Percentiles rank a stretch among this genome's conserved stretches.
Evolutionary conservation across 2,797 vertebrate genomes (phyloP).

Genomic region (Sebastiscus tertius): DNA sequence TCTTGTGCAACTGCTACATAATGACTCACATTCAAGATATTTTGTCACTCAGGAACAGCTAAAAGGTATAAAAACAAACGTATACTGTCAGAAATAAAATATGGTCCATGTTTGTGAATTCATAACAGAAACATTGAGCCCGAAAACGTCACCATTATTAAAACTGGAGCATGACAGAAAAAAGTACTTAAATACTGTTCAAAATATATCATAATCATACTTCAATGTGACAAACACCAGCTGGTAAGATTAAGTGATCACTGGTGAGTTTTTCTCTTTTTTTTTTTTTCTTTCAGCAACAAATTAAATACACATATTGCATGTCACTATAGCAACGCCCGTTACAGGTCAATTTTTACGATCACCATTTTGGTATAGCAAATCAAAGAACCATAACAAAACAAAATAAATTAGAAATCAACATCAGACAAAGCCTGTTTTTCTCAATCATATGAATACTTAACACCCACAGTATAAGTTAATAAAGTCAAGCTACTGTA

Average conservation of each 20-base stretch:
- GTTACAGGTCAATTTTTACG: constrained; percentile 95
- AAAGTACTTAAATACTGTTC: constrained; percentile 90
- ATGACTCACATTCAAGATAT: constrained; percentile 99
- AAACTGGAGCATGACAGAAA: constrained; percentile 95
- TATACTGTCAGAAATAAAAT: constrained; percentile 80
- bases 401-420: constrained; percentile 85
- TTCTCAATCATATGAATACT: constrained; percentile 98
- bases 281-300: constrained; percentile 80
- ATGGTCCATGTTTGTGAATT: constrained; percentile 94
- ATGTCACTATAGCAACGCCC: constrained; percentile 98
- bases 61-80: constrained; percentile 86
- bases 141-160: constrained; percentile 90
- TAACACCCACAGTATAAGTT: constrained; percentile 99
- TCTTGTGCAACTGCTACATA: constrained; percentile 99
- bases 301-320: constrained; percentile 94
- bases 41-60: constrained; percentile 98
- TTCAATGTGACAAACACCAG: constrained; percentile 95
- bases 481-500: constrained; percentile 99
- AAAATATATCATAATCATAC: constrained; percentile 92
- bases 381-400: constrained; percentile 84
- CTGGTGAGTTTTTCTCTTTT: constrained; percentile 85
- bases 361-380: constrained; percentile 97
- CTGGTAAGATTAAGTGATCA: constrained; percentile 94
- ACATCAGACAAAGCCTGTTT: constrained; percentile 91
- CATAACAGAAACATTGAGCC: constrained; percentile 94